Evolutionary conservation across 2,888 invertebrate genomes (phyloP).

Genomic region (Diploptera punctata): DNA sequence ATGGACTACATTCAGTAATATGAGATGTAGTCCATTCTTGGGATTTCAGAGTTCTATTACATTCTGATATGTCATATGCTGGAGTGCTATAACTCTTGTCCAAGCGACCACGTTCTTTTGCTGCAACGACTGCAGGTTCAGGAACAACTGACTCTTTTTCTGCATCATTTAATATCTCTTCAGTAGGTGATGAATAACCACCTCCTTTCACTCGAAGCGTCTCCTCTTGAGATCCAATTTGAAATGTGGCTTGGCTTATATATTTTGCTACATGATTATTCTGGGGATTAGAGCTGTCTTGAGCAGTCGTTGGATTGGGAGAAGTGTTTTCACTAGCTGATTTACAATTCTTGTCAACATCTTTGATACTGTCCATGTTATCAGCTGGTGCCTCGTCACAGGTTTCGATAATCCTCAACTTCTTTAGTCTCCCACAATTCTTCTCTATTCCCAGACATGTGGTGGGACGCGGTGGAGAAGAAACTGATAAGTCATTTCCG

Average conservation of each 20-base stretch:
- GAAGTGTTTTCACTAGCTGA: too few species aligned
- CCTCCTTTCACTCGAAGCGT: background rate
- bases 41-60: background rate
- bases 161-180: background rate
- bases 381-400: background rate
- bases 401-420: background rate
- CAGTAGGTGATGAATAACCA: background rate
- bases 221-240: background rate
- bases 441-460: conserved; percentile 65
- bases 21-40: background rate
- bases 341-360: too few species aligned
- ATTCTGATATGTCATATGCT: conserved; percentile 67
- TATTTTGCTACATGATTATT: too few species aligned
- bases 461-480: conserved; percentile 65
- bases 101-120: conserved; percentile 62
- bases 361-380: background rate
- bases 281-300: too few species aligned
- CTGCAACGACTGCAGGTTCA: background rate
- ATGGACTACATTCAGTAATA: background rate
- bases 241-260: too few species aligned
- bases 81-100: conserved; percentile 87
- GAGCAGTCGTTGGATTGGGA: too few species aligned
- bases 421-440: background rate
- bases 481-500: conserved; percentile 74
- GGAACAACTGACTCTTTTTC: background rate